Percentiles rank a stretch among this genome's conserved stretches.
These are phyloP conservation scores for Bothrops jararaca DNA, from an alignment of 2,113 vertebrate genomes.

Conservation along the genomic window DNA sequence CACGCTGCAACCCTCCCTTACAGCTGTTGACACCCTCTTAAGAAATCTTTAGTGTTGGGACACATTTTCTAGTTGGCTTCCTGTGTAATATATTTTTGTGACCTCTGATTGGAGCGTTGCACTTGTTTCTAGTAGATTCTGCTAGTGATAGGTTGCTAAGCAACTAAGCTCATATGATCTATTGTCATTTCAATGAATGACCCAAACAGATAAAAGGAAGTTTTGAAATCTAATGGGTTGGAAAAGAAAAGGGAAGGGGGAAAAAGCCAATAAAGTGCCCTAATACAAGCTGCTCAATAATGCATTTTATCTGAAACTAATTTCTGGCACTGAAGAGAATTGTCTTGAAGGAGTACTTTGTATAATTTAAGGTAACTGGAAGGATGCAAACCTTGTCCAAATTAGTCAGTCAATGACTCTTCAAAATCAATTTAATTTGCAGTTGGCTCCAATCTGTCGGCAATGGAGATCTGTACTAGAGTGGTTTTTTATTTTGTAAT, in stretches of 20 bases:
- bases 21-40: slow-evolving; percentile 43
- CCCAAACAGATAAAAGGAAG: slow-evolving; percentile 50
- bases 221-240: slow-evolving; percentile 56
- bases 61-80: slow-evolving; percentile 60
- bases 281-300: slow-evolving; percentile 33
- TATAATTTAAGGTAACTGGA: slow-evolving; percentile 14
- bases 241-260: slow-evolving; percentile 35
- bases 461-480: neutral
- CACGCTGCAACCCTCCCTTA: slow-evolving; percentile 40
- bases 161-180: slow-evolving; percentile 57
- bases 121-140: slow-evolving; percentile 56
- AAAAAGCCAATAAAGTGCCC: slow-evolving; percentile 3
- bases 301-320: slow-evolving; percentile 38
- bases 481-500: neutral
- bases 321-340: slow-evolving; percentile 14
- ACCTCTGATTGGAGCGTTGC: slow-evolving; percentile 52
- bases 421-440: neutral
- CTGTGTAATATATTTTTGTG: slow-evolving; percentile 57
- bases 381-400: neutral
- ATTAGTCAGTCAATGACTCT: neutral
- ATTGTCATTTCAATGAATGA: slow-evolving; percentile 52
- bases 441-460: neutral
- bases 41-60: slow-evolving; percentile 56
- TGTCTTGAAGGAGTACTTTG: neutral
- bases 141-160: slow-evolving; percentile 61